Base-by-base conservation (phyloP, 2,888 invertebrate species). In the Oligia fasciuncula region DNA sequence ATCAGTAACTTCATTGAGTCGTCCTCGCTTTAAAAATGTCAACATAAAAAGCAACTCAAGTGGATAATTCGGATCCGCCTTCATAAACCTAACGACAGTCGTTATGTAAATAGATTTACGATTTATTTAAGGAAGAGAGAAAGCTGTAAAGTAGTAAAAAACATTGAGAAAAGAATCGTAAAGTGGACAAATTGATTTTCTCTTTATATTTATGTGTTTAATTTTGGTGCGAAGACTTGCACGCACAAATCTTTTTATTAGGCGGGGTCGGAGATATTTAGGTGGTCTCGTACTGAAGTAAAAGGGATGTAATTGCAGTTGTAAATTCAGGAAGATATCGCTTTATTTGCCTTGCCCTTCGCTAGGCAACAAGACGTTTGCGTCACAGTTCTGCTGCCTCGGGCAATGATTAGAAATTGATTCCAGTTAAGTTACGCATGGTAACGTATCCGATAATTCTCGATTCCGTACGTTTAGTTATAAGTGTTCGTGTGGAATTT, bases 101-200 rank as follows among this genome's bases (percentile, higher is more conserved):
- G 77, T 85, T 84, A 84, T 80, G 85, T 84, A 85, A 87, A 88
- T 88, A 89, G 85, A 86, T 89, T 89, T 89, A 89, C 85, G 85
- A 88, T 83, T 84, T 83, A 80, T 83, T 79, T 78, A 82, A 71
- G 82, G 77, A 83, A 85, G 77, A 70, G 76, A 70, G 63, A 73
- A 84, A 79, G 85, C 82, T 87, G 78, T 81, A 81, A 84, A 85
- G 89, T 89, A 86, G 87, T 89, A 89, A 89, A 88, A 88, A 85
- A 85, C 85, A 79, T 81, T 76, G 70, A 77, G 60, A 83, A 85
- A 85, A 68, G 81, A 85, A 79, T 79, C 88, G 84, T 89, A 83
- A 89, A 73, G 74, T 78, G 76, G 68, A 89, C 85, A 88, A 88
- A 89, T 89, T 88, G 87, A 88, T 87, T 88, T 87, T 77, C 77